Percentiles rank a stretch among this genome's conserved stretches.
phyloP scores from a whole-genome alignment of 2,113 vertebrate genomes.

The Vicugna pacos region DNA sequence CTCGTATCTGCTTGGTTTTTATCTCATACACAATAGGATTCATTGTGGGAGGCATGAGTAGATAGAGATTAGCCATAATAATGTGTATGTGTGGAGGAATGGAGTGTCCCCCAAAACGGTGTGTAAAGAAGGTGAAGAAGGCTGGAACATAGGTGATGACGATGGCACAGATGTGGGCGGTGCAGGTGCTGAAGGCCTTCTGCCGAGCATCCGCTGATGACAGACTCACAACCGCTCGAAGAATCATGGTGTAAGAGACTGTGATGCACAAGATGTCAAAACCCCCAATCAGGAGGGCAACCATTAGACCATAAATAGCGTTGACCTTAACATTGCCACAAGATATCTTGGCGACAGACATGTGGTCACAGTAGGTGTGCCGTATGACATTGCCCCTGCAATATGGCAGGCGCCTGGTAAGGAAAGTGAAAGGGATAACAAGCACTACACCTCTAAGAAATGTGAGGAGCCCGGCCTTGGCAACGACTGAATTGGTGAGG shows the following conservation, averaged over 20 bases:
- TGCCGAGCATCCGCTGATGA: conserved; percentile 54
- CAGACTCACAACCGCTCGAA: conserved; percentile 37
- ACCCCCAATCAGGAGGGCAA: conserved; percentile 59
- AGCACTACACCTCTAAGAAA: conserved; percentile 50
- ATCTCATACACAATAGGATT: conserved; percentile 77
- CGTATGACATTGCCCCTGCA: conserved; percentile 51
- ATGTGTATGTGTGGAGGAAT: conserved; percentile 65
- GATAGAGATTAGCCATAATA: conserved; percentile 72
- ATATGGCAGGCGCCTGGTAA: conserved; percentile 51
- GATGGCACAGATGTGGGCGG: conserved; percentile 62
- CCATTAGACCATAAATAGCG: conserved; percentile 59
- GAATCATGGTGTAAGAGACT: conserved; percentile 71
- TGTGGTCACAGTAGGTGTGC: conserved; percentile 80
- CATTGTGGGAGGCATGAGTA: conserved; percentile 68
- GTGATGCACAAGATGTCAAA: conserved; percentile 70
- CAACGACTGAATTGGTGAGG: conserved; percentile 62
- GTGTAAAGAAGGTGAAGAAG: conserved; percentile 72
- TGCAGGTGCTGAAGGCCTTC: conserved; percentile 53
- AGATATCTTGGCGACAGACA: conserved; percentile 75
- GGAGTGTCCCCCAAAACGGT: conserved; percentile 35
- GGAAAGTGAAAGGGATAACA: conserved; percentile 54
- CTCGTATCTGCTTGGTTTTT: conserved; percentile 70
- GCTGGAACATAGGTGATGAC: conserved; percentile 69
- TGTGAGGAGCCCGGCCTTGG: conserved; percentile 55
- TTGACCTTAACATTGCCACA: conserved; percentile 71